Evolutionary conservation across 2,888 invertebrate genomes (phyloP), one percentile per base, ranked within the genome.

Genomic region (Apodemia mormo): DNA sequence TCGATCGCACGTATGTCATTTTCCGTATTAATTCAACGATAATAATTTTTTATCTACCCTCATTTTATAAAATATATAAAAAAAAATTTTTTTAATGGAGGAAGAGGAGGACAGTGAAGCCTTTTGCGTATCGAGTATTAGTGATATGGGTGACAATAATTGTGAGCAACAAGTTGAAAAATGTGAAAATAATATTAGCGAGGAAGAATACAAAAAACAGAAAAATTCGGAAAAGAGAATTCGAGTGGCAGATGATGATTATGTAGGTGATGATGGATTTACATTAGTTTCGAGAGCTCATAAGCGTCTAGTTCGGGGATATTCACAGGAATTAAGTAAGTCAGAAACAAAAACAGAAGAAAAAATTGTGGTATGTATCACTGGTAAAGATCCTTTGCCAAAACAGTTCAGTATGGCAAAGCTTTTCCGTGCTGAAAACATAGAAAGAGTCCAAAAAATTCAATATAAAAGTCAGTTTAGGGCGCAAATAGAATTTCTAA

Each of bases 341-440:
- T 40, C 40, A 8, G 40, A 40, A 8, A 8, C 40, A 40, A 40
- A 40, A 40, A 40, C 40, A 9, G 40, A 40, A 9, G 40, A 40
- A 40, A 40, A 40, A 40, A 40, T 40, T 40, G 40, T 40, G 9
- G 40, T 40, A 9, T 40, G 40, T 40, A 40, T 40, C 2, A 40
- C 40, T 40, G 40, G 40, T 2, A 40, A 40, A 40, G 40, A 40
- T 40, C 40, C 40, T 8, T 52, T 76, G 29, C 76, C 76, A 2
- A 77, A 74, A 71, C 76, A 74, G 71, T 71, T 76, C n/a, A 74
- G 70, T 1, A 65, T 77, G 52, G 78, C 76, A 1, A 76, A 72
- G 65, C 52, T 78, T n/a, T 64, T 76, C 4, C 70, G 69, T 66
- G 43, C 70, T 10, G 73, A 75, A 69, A 73, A 73, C 65, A 75